These are phyloP conservation scores for Coregonus ussuriensis DNA, from an alignment of 2,797 vertebrate genomes.

Conservation along the genomic window DNA sequence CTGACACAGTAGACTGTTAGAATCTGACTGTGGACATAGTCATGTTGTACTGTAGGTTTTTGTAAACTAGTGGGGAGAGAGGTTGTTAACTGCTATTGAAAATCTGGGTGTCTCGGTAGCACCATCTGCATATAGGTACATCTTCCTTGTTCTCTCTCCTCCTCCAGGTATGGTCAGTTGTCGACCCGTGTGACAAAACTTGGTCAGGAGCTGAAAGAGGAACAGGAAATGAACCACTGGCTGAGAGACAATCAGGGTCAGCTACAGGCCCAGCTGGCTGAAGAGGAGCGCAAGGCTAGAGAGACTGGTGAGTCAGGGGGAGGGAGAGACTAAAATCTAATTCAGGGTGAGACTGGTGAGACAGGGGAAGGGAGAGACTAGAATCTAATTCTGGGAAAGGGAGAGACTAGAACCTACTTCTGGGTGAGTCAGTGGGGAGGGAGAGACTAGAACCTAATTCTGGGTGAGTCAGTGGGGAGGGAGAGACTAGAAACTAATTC, in stretches of 20 bases:
- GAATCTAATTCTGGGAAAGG: no score
- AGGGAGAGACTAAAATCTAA: neutral
- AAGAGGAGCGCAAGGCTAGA: conserved; percentile 83
- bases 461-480: no score
- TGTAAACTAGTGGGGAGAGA: neutral
- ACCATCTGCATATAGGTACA: neutral
- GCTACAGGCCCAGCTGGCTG: conserved; percentile 87
- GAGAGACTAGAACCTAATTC: no score
- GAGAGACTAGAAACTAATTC: no score
- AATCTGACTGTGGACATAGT: neutral
- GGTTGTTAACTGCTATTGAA: neutral
- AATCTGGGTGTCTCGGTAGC: neutral
- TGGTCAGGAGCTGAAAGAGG: conserved; percentile 90
- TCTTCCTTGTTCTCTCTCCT: neutral
- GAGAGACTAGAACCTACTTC: no score
- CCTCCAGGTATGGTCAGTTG: conserved; percentile 85
- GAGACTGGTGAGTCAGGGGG: conserved; percentile 70
- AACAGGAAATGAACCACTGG: conserved; percentile 97
- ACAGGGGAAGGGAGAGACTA: no score
- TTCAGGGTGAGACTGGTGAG: conserved; percentile 39
- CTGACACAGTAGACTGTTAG: neutral
- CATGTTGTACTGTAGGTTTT: no score
- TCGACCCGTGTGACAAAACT: conserved; percentile 84
- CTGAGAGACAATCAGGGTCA: conserved; percentile 89
- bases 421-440: neutral